phyloP scores from a whole-genome alignment of 92 coral and sea anemone species.

The Isaurus tuberculatus region DNA sequence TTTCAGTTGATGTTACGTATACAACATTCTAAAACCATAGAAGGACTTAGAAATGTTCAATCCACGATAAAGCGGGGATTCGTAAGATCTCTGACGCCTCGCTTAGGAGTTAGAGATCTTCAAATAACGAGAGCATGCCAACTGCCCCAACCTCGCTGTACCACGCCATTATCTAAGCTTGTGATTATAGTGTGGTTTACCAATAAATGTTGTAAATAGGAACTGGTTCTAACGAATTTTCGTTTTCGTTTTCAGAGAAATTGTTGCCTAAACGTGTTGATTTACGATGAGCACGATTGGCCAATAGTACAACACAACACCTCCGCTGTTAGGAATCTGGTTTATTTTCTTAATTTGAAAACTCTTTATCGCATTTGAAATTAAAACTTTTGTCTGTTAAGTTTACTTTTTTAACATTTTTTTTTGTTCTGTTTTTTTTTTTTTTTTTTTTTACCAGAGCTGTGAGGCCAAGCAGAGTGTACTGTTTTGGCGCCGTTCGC shows the following conservation, averaged over 20 bases:
- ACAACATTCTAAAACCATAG: neutral
- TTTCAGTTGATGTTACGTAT: neutral
- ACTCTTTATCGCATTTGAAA: neutral
- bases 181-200: neutral
- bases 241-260: neutral
- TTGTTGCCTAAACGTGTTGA: slow-evolving; percentile 27
- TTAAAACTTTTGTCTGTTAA: neutral
- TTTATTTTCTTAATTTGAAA: neutral
- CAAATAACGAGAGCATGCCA: too few species aligned
- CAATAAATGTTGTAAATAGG: neutral
- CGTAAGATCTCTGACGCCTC: too few species aligned
- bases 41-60: neutral
- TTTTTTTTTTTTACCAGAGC: neutral
- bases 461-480: slow-evolving; percentile 22
- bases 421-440: too few species aligned
- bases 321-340: slow-evolving; percentile 21
- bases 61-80: too few species aligned
- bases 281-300: slow-evolving; percentile 33
- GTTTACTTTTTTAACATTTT: too few species aligned
- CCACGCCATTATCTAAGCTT: too few species aligned
- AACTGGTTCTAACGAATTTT: neutral
- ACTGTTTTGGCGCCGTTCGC: neutral
- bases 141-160: too few species aligned
- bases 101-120: too few species aligned
- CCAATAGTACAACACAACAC: slow-evolving; percentile 18